A percentile compares a stretch with the other conserved stretches of the same genome.
Conservation (phyloP, 2,888 invertebrate genomes). For the Belgica antarctica region DNA sequence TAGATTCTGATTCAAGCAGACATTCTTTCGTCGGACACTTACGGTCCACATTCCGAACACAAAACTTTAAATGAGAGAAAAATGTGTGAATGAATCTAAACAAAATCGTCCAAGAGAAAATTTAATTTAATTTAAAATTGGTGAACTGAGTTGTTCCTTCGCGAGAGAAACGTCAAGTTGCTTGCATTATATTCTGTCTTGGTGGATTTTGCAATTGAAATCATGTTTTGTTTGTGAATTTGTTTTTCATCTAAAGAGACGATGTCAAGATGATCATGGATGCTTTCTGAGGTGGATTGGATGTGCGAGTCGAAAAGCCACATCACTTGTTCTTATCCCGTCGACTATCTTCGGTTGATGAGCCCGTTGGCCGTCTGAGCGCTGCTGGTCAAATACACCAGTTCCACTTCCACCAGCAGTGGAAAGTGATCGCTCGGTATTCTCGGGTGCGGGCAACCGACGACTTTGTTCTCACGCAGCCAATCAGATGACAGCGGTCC, state of each 20-base stretch:
- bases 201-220: conserved; percentile 15
- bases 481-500: conserved; percentile 93
- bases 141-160: too few relatives aligned
- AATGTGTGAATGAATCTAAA: too few relatives aligned
- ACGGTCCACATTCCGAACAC: too few relatives aligned
- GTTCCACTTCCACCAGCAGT: conserved; percentile 84
- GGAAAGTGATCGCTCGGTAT: conserved; percentile 96
- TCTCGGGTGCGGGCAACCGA: conserved; percentile 97
- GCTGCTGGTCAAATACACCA: conserved; percentile 73
- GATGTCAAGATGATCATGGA: neutral
- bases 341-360: conserved; percentile 80
- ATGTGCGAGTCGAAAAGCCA: neutral
- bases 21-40: too few relatives aligned
- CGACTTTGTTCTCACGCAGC: conserved; percentile 93
- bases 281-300: neutral
- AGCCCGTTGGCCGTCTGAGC: conserved; percentile 70
- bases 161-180: too few relatives aligned
- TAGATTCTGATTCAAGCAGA: too few relatives aligned
- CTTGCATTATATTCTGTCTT: neutral
- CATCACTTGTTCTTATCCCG: neutral
- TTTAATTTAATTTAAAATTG: too few relatives aligned
- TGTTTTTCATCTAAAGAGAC: neutral
- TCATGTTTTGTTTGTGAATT: neutral
- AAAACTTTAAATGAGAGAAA: too few relatives aligned
- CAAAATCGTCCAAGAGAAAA: too few relatives aligned